phyloP scores from a whole-genome alignment of 37 sponge, comb jelly and placozoan species.

The Crambe crambe region DNA sequence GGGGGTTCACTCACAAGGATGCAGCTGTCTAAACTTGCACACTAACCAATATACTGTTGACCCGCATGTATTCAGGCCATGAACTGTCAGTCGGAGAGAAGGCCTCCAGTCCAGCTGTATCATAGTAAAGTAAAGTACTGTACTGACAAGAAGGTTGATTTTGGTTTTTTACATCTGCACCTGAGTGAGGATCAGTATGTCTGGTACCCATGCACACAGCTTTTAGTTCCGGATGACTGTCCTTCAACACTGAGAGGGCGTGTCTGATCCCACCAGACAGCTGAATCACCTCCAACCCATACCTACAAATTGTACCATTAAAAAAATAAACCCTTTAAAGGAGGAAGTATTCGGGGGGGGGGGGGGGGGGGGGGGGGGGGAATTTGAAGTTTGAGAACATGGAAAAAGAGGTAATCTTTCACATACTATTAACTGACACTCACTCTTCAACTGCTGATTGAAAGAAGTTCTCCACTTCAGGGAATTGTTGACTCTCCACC shows the following conservation, averaged over 20 bases:
- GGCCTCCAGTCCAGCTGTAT: slow-evolving; percentile 37
- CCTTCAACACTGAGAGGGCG: slow-evolving; percentile 61
- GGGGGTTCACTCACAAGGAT: neutral
- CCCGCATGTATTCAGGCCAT: slow-evolving; percentile 93
- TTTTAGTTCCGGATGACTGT: slow-evolving; percentile 64
- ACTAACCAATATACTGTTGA: slow-evolving; percentile 83
- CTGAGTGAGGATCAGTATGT: slow-evolving; percentile 80
- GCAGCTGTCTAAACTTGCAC: neutral
- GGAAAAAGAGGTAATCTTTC: neutral
- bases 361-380: too few species aligned
- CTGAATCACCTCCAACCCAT: slow-evolving; percentile 51
- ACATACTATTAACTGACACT: too few species aligned
- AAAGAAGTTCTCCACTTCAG: slow-evolving; percentile 73
- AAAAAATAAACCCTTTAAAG: too few species aligned
- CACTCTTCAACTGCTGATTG: slow-evolving; percentile 30
- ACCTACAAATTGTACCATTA: slow-evolving; percentile 38
- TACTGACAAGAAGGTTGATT: too few species aligned
- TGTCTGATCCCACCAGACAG: slow-evolving; percentile 44
- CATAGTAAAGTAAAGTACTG: neutral
- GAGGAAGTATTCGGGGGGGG: too few species aligned
- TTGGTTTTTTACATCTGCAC: too few species aligned
- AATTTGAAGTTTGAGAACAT: neutral
- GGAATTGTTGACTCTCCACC: slow-evolving; percentile 44
- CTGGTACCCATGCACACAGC: slow-evolving; percentile 95
- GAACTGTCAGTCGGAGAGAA: slow-evolving; percentile 76